Base-by-base conservation (phyloP, 1,140 invertebrate species). In the Drosophila suzukii region DNA sequence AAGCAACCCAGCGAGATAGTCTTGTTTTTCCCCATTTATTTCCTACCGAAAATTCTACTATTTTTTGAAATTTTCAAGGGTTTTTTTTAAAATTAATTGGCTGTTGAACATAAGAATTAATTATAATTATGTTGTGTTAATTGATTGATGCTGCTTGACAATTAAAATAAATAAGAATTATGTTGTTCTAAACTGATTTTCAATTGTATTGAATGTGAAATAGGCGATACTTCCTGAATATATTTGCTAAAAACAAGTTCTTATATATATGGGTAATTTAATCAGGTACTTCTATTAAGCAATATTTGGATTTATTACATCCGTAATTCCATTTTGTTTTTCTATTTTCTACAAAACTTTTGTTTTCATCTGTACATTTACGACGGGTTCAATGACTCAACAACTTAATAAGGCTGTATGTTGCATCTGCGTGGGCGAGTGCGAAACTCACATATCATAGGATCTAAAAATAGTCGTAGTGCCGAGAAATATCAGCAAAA, bases 301-400 rank as follows among this genome's bases (percentile, higher is more conserved):
- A 27, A 27, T 27, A 27, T 27, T 27, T 27, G 27, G 3, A 27
- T 2, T 0, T 5, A 27, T 27, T 27, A 27, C 3, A 20, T 20
- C 20, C 20, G 2, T 20, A 20, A 20, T 20, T 20, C 20, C 20
- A 20, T 20, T 20, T 20, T 20, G 20, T 11, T 49, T 43, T 39
- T 32, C 54, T n/a, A 27, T 38, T 4, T 32, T 38, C 15, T 34
- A 13, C 30, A 39, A 55, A 24, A 80, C 60, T 81, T 81, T 81
- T 70, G 41, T 55, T 81, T 77, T 72, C 20, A 41, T 44, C 36
- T 57, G 38, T 24, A 13, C 62, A 32, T 32, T 51, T 20, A 32
- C 15, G 32, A 30, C 27, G 39, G 50, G 74, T 76, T 76, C 63
- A 76, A 68, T 50, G 75, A 76, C 75, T 77, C 10, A 15, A 30